phyloP scores from a whole-genome alignment of 35 echinoderm and acorn worm species.

The Ophiothrix spiculata region DNA sequence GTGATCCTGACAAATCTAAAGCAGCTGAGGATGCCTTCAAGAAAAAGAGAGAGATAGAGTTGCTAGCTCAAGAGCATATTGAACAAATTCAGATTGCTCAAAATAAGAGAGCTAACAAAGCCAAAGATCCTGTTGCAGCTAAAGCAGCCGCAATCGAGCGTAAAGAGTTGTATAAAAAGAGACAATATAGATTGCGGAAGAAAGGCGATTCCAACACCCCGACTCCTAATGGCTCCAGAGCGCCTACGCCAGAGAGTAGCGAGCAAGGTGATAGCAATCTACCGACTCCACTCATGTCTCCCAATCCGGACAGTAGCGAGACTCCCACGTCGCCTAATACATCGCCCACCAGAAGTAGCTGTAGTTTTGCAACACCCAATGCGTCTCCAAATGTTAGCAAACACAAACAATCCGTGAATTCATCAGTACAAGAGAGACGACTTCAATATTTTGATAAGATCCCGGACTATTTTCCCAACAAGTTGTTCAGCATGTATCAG shows the following conservation, averaged over 20 bases:
- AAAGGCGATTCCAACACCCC: background rate
- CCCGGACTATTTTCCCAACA: constrained; percentile 25
- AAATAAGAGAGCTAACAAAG: background rate
- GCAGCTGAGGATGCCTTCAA: no score
- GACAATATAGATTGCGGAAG: background rate
- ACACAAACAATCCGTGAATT: background rate
- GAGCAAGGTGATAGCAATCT: constrained; percentile 6
- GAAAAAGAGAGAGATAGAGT: background rate
- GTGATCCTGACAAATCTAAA: background rate
- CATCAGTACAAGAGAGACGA: background rate
- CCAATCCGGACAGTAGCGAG: background rate
- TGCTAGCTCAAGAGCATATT: background rate
- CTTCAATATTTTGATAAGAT: constrained; percentile 36
- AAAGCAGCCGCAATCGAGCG: background rate
- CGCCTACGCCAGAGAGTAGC: background rate
- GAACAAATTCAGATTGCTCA: background rate
- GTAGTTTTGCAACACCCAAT: background rate
- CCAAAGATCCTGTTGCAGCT: background rate
- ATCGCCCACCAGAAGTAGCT: background rate
- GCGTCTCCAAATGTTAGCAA: background rate
- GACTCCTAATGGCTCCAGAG: no score
- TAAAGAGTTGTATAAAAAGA: constrained; percentile 6
- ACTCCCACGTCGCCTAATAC: background rate
- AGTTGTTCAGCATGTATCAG: constrained; percentile 26
- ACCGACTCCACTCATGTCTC: background rate